A percentile compares a stretch with the other conserved stretches of the same genome.
phyloP scores from a whole-genome alignment of 1,140 invertebrate genomes.

The Spodoptera litura region DNA sequence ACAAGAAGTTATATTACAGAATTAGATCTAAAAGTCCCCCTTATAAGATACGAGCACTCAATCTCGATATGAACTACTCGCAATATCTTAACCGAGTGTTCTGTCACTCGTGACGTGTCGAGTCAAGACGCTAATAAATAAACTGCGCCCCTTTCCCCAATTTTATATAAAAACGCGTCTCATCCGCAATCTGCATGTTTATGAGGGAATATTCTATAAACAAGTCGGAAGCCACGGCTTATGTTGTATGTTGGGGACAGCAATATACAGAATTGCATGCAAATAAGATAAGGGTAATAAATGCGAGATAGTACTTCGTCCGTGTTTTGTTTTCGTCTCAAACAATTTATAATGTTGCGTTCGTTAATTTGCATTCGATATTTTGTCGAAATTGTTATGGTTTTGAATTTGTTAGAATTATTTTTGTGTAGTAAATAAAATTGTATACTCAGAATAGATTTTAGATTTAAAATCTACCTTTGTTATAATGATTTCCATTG shows the following conservation, averaged over 20 bases:
- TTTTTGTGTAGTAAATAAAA: neutral
- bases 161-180: conserved; percentile 83
- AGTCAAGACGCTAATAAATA: conserved; percentile 85
- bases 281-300: conserved; percentile 84
- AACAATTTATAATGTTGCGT: neutral
- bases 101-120: conserved; percentile 63
- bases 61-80: conserved; percentile 58
- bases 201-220: conserved; percentile 86
- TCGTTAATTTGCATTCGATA: conserved; percentile 27
- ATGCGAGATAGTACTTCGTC: conserved; percentile 70
- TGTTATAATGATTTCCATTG: no score
- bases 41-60: neutral
- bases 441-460: no score
- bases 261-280: conserved; percentile 83
- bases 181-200: conserved; percentile 86
- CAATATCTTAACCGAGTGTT: conserved; percentile 68
- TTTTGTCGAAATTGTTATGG: conserved; percentile 15
- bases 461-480: no score
- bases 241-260: conserved; percentile 71
- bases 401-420: neutral
- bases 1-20: neutral
- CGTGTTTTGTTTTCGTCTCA: conserved; percentile 61
- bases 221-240: conserved; percentile 73
- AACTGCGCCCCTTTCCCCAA: conserved; percentile 78
- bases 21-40: conserved; percentile 13